phyloP scores from a whole-genome alignment of 2,797 vertebrate genomes.

The Sus cebifrons region DNA sequence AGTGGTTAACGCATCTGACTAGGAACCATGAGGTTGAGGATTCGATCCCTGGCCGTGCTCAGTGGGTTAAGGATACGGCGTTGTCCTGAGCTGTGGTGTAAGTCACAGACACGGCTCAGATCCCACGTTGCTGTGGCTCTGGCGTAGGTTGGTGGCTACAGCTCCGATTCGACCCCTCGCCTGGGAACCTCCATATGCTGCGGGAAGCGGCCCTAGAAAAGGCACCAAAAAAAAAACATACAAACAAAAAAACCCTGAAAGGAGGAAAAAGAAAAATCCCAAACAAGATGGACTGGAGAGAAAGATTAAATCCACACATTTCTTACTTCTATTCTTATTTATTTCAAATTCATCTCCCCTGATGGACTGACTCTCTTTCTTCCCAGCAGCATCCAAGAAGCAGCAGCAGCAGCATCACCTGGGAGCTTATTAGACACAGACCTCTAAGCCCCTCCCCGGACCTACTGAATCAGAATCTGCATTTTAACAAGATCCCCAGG shows the following conservation, averaged over 20 bases:
- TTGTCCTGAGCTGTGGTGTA: no score
- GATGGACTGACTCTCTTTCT: background rate
- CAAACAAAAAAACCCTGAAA: background rate
- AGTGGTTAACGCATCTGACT: no score
- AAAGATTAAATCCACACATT: background rate
- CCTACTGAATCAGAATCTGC: slow-evolving; percentile 38
- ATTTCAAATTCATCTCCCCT: background rate
- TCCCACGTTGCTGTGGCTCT: no score
- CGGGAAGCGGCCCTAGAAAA: no score
- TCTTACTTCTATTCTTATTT: background rate
- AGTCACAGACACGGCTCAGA: no score
- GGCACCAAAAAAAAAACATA: no score
- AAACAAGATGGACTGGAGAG: background rate
- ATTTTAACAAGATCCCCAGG: slow-evolving; percentile 63
- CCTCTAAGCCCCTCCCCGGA: background rate
- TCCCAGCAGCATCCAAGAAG: background rate
- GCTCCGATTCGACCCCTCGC: no score
- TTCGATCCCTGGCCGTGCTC: no score
- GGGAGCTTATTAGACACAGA: slow-evolving; percentile 55
- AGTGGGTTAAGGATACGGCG: no score
- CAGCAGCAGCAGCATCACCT: background rate
- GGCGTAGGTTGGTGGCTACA: no score
- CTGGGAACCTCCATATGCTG: no score
- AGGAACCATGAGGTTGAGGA: no score
- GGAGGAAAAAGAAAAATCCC: background rate